Evolutionary conservation across 2,888 invertebrate species (phyloP), one percentile per base, ranked within the genome.

Genomic region (Tetropium fuscum): DNA sequence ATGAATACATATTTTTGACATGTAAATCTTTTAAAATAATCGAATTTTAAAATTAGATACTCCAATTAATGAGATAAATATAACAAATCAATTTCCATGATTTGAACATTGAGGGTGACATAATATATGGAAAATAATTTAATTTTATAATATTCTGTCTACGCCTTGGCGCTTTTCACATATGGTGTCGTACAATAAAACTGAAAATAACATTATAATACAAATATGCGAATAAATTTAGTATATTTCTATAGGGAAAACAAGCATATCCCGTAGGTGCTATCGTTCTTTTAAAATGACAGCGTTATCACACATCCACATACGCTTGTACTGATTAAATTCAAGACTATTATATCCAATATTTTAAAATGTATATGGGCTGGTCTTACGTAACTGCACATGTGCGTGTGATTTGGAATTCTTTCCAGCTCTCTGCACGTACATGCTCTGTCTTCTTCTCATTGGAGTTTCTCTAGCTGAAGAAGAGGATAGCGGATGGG

Each of bases 271-370:
- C 80, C 81, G 72, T 74, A 74, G 81, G 81, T 78, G 73, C 78
- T 74, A 81, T 81, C 80, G 76, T 80, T 81, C 81, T 81, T 81
- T 73, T 70, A 69, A 74, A 79, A 79, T 80, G 81, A 81, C 81
- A 81, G 77, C 74, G 72, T 78, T 80, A 81, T 80, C 79, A 79
- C 78, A 78, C 74, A 74, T 74, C 67, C 76, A 74, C 76, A 73
- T 72, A 74, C 73, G 73, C n/a, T 66, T 74, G 78, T 78, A 74
- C 80, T 80, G 81, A 81, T 81, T 80, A 81, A 80, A 80, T 79
- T 80, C 77, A 72, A 74, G 70, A 74, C 74, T 74, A 75, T 76
- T 76, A 74, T 73, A 73, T 75, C 72, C 70, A 73, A 73, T 74
- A 76, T 74, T 76, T 76, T 74, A 75, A 78, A 77, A 75, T 71